Evolutionary conservation across 2,888 invertebrate species (phyloP).

Genomic region (Gari tellinella): DNA sequence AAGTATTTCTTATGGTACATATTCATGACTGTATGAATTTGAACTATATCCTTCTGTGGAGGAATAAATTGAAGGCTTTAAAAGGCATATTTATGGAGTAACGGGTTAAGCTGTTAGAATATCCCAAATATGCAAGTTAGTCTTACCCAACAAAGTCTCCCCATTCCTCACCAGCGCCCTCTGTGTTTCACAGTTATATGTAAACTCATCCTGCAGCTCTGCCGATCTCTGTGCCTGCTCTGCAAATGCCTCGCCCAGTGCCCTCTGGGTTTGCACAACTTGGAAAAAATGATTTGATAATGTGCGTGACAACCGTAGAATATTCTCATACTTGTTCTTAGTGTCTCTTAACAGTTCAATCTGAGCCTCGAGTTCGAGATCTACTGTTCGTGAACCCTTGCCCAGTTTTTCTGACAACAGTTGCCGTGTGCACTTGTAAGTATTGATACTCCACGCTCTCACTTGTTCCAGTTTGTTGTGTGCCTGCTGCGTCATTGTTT

Average conservation of each 20-base stretch:
- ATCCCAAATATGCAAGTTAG: background rate
- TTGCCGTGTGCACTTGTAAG: constrained; percentile 99
- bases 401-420: constrained; percentile 98
- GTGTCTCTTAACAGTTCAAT: constrained; percentile 97
- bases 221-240: constrained; percentile 98
- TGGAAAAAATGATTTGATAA: constrained; percentile 95
- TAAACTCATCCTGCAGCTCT: constrained; percentile 96
- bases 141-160: constrained; percentile 90
- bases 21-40: no score
- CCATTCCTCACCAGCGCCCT: constrained; percentile 96
- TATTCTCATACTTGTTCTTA: constrained; percentile 92
- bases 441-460: constrained; percentile 98
- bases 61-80: no score
- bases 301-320: constrained; percentile 93
- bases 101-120: no score
- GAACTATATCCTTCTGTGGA: no score
- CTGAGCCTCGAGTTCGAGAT: constrained; percentile 94
- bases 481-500: constrained; percentile 71
- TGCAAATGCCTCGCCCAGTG: constrained; percentile 95
- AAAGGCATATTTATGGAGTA: no score
- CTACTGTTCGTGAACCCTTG: constrained; percentile 86
- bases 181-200: constrained; percentile 98
- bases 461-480: constrained; percentile 90
- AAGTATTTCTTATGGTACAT: no score
- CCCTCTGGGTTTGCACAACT: constrained; percentile 93